These are phyloP conservation scores for Psylliodes chrysocephalus DNA, from an alignment of 2,888 invertebrate species.

Conservation along the genomic window DNA sequence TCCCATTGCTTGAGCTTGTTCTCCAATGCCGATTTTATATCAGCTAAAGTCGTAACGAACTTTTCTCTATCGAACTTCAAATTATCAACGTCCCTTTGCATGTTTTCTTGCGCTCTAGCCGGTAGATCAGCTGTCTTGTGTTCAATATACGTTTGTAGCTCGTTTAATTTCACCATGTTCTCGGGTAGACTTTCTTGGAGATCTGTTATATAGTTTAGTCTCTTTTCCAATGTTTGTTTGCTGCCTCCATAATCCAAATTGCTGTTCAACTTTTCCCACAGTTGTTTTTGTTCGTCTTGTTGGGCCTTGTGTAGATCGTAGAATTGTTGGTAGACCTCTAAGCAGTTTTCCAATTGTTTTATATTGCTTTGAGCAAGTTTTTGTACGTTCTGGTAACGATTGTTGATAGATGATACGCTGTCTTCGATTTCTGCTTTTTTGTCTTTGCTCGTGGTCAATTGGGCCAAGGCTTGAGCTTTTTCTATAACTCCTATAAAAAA, in stretches of 20 bases:
- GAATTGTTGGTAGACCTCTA: conserved; percentile 87
- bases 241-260: conserved; percentile 89
- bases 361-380: conserved; percentile 75
- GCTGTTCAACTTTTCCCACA: conserved; percentile 87
- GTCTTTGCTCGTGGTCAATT: conserved; percentile 69
- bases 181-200: conserved; percentile 82
- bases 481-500: conserved; percentile 74
- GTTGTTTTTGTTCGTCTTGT: conserved; percentile 89
- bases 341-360: conserved; percentile 77
- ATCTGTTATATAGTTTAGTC: conserved; percentile 82
- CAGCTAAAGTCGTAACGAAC: conserved; percentile 79
- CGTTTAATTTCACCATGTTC: conserved; percentile 80
- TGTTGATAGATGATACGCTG: conserved; percentile 78
- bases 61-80: conserved; percentile 87
- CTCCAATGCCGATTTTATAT: conserved; percentile 82
- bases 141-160: conserved; percentile 78
- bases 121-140: conserved; percentile 77
- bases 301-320: conserved; percentile 86
- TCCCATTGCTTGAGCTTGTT: conserved; percentile 90
- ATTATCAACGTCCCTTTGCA: conserved; percentile 83
- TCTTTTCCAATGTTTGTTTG: conserved; percentile 83
- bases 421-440: conserved; percentile 73
- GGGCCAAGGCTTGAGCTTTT: conserved; percentile 80
- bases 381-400: conserved; percentile 78
- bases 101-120: conserved; percentile 83